Evolutionary conservation across 2,888 invertebrate species (phyloP).

Genomic region (Caenorhabditis uteleia): DNA sequence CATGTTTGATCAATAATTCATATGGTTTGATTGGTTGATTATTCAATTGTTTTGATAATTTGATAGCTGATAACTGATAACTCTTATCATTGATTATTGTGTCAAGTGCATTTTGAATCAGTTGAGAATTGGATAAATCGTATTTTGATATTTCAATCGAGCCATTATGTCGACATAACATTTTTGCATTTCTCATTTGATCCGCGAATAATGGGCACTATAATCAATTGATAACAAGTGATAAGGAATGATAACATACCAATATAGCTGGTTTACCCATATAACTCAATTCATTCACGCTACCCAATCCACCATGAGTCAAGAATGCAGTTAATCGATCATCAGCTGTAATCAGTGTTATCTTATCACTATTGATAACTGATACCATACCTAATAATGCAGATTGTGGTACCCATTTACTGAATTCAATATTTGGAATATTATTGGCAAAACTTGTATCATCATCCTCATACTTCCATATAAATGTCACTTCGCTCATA

Average conservation of each 20-base stretch:
- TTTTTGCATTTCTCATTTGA: constrained; percentile 39
- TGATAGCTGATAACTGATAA: constrained; percentile 6
- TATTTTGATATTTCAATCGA: constrained; percentile 31
- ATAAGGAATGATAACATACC: no score
- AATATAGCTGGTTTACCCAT: constrained; percentile 22
- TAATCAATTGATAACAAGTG: background rate
- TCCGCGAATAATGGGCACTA: constrained; percentile 40
- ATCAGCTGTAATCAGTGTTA: constrained; percentile 12
- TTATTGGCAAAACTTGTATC: constrained; percentile 5
- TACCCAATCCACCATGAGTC: constrained; percentile 31
- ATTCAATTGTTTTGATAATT: background rate
- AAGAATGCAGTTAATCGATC: constrained; percentile 20
- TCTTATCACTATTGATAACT: background rate
- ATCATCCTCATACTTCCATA: constrained; percentile 31
- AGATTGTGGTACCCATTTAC: constrained; percentile 28
- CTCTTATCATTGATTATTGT: constrained; percentile 5
- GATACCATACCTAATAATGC: constrained; percentile 14
- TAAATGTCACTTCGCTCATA: constrained; percentile 18
- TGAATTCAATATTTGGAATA: constrained; percentile 16
- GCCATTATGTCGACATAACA: constrained; percentile 33
- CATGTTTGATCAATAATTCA: no score
- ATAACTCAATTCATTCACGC: constrained; percentile 23
- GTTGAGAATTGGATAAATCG: constrained; percentile 12
- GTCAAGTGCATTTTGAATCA: background rate
- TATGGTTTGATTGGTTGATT: no score